Base-by-base conservation (phyloP, 2,797 vertebrate genomes). In the Hylomyscus alleni region DNA sequence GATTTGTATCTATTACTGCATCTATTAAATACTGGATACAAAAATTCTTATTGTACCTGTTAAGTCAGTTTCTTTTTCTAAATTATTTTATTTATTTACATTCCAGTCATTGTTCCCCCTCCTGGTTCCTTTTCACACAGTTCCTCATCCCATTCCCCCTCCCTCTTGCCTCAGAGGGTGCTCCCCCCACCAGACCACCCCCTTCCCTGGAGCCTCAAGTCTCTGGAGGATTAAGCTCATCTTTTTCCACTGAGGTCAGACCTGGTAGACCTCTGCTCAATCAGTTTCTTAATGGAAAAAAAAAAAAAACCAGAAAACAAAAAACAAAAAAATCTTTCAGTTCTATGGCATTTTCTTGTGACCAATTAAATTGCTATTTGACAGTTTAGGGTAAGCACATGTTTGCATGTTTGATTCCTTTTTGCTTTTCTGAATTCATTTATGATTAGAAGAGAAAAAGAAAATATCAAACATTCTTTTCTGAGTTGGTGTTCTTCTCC, bases 371-470 rank as follows among this genome's bases (percentile, higher is more conserved):
- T 85, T 29, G 3, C 11, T 86, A 52, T 47, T 11, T 14, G 76
- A 22, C 84, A 40, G 37, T 56, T 65, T 90, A 84, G 93, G 44
- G 37, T 77, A 81, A 78, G 34, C 24, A 0, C 10, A 15, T 85
- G 8, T 62, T 86, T 80, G 56, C 26, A 54, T n/a, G 50, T 60
- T 76, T 77, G 40, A 44, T 15, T 3, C 1, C 34, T 69, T 19
- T 72, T 20, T n/a, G 24, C 40, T 91, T 75, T 86, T 77, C 26
- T 69, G 14, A 84, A 81, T 58, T 85, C 7, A 75, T 96, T 73
- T 91, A 78, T 85, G 22, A 26, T 90, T 44, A 58, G 3, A 31
- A 9, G 15, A 26, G 78, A 87, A 82, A 87, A 94, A 94, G 40
- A 14, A 87, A 67, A 22, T 75, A 3, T 24, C 80, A 24, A 1